Evolutionary conservation across 2,888 invertebrate species (phyloP), one percentile per base, ranked within the genome.

Genomic region (Sarcophaga carnaria): DNA sequence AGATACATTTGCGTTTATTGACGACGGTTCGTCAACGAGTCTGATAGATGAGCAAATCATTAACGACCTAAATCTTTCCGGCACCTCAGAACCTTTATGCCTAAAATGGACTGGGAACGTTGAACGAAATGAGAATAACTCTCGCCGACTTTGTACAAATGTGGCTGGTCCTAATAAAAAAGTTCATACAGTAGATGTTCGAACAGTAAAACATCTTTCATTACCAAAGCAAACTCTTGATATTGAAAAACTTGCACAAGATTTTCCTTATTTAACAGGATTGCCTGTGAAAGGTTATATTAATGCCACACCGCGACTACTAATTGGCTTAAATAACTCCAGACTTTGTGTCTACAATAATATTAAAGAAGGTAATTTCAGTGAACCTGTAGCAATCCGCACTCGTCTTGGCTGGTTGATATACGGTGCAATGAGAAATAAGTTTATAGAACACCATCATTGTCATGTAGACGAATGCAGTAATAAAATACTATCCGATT

Each of bases 201-300:
- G 75, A 27, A 81, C 81, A 14, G 81, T 81, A 49, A 81, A 69
- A 27, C 67, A 74, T 3, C 66, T 80, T 47, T 67, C 74, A 4
- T 62, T 75, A 27, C 80, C 80, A 67, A 75, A 80, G 12, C 81
- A 81, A 37, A 70, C 81, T 47, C 0, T 81, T 20, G 14, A 81
- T 54, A 54, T 59, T 20, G 49, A 81, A 49, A 69, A 63, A 17
- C 45, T 81, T 2, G 37, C 37, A 69, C 2, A 75, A 27, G 22
- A 75, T 6, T 69, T 69, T 49, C 14, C 62, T 1, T 47, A 80
- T 66, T 25, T 80, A 67, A 47, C 17, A 67, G 66, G 66, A 3
- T 25, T 25, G 3, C 25, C 25, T 3, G 25, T 25, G 25, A 25
- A 25, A 0, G 25, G 25, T 25, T 25, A 25, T 25, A 25, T 25